Evolutionary conservation across 2,113 vertebrate genomes (phyloP).

Genomic region (Nicator chloris): DNA sequence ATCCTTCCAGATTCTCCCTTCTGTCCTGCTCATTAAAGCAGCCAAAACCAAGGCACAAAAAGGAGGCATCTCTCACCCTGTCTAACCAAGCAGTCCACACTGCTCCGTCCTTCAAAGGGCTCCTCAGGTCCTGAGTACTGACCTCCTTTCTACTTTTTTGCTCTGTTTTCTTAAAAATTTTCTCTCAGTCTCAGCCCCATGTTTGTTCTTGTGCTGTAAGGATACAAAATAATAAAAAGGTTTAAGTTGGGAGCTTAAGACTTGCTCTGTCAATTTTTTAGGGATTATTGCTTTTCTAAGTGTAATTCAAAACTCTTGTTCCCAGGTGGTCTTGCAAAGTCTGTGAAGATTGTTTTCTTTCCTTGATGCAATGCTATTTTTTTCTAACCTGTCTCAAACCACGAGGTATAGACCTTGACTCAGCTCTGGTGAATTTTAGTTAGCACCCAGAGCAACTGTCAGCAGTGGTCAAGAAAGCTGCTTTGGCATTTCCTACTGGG

Average conservation of each 20-base stretch:
- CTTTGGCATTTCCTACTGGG: neutral
- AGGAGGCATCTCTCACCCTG: neutral
- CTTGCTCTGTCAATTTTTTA: neutral
- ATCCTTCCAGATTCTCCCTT: neutral
- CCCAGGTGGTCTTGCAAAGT: neutral
- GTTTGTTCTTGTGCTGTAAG: neutral
- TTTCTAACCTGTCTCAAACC: neutral
- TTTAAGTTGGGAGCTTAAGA: neutral
- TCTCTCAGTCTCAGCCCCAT: neutral
- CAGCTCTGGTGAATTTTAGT: neutral
- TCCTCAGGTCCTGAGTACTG: fast-evolving
- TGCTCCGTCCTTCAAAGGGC: neutral
- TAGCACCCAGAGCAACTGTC: neutral
- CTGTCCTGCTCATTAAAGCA: neutral
- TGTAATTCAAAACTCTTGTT: neutral
- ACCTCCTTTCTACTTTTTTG: neutral
- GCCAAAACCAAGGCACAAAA: neutral
- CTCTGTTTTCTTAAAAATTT: neutral
- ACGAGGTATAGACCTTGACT: neutral
- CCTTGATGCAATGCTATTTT: neutral
- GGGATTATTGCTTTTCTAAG: neutral
- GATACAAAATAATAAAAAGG: neutral
- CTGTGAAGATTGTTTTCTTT: neutral
- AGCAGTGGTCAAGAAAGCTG: neutral
- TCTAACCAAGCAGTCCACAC: neutral